Evolutionary conservation across 2,888 invertebrate species (phyloP), one percentile per base, ranked within the genome.

Genomic region (Caenorhabditis sp.): DNA sequence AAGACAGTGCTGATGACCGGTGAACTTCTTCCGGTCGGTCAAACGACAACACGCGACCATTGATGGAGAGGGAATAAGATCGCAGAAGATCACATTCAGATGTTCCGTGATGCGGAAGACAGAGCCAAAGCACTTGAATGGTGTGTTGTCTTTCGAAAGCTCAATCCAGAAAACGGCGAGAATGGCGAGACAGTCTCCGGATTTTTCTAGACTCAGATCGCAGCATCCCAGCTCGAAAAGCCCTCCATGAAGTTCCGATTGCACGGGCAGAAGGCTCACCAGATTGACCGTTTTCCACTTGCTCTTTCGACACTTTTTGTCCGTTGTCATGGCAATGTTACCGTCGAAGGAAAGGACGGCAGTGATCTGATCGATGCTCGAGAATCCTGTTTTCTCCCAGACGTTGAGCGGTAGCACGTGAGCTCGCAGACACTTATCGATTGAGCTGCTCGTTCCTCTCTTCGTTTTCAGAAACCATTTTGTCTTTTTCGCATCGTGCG

Each of bases 141-240:
- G 76, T 3, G 48, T 59, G 46, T 73, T 73, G 11, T 52, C 43
- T 11, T 37, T 48, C 30, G 61, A 45, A 4, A 77, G 11, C 32
- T 79, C 79, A 8, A 73, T 53, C 79, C 79, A 79, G n/a, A 63
- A 70, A 1, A 71, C 71, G 2, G 71, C 70, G 0, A 76, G 20
- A 59, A 76, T 76, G 2, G 71, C 76, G 8, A 75, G 26, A 26
- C 75, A 75, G 30, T 63, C 68, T 11, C 45, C 65, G n/a, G 66
- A 48, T 2, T 46, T 27, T 30, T 75, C 75, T 30, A 75, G 20
- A 46, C 66, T 63, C 5, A 63, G 20, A 30, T 75, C 75, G 20
- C 62, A 63, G n/a, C 58, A 58, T 41, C 55, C 62, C 1, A 68
- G 17, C 30, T 75, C 75, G 26, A 63, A 75, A 2, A 75, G 17